Evolutionary conservation across 2,888 invertebrate species (phyloP).

Genomic region (Lacanobia oleracea): DNA sequence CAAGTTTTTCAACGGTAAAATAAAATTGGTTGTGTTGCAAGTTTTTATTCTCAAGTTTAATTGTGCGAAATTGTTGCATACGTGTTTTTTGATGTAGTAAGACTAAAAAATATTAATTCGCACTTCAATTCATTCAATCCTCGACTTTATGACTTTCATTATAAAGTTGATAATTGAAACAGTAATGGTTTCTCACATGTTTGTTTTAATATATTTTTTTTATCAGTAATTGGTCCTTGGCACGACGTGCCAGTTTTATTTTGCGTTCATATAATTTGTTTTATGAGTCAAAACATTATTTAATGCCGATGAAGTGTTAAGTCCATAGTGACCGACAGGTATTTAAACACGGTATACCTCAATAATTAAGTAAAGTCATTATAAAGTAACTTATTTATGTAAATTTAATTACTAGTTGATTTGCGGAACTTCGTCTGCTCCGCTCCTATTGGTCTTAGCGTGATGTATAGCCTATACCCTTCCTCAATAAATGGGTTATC

Average conservation of each 20-base stretch:
- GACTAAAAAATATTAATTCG: constrained; percentile 53
- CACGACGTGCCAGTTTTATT: constrained; percentile 61
- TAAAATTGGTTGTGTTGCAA: constrained; percentile 70
- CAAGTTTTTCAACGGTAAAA: constrained; percentile 26
- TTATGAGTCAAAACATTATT: constrained; percentile 58
- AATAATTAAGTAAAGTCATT: no score
- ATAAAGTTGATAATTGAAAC: constrained; percentile 29
- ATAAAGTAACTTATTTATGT: no score
- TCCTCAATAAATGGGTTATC: no score
- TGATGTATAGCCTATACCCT: no score
- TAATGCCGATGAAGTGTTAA: constrained; percentile 49
- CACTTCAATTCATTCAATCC: not conserved
- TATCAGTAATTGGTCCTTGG: constrained; percentile 69
- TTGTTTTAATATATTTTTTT: constrained; percentile 47
- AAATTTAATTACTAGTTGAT: no score
- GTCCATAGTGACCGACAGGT: constrained; percentile 17
- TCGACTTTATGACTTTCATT: not conserved
- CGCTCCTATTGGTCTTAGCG: no score
- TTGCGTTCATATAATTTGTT: constrained; percentile 58
- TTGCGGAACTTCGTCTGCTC: no score
- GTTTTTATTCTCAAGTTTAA: constrained; percentile 85
- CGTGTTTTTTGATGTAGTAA: constrained; percentile 76
- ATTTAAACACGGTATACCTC: constrained; percentile 21
- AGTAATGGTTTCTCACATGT: not conserved
- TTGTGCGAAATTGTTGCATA: constrained; percentile 87